A percentile compares a stretch with the other conserved stretches of the same genome.
phyloP scores from a whole-genome alignment of 2,797 vertebrate species.

The Ibycter americanus region DNA sequence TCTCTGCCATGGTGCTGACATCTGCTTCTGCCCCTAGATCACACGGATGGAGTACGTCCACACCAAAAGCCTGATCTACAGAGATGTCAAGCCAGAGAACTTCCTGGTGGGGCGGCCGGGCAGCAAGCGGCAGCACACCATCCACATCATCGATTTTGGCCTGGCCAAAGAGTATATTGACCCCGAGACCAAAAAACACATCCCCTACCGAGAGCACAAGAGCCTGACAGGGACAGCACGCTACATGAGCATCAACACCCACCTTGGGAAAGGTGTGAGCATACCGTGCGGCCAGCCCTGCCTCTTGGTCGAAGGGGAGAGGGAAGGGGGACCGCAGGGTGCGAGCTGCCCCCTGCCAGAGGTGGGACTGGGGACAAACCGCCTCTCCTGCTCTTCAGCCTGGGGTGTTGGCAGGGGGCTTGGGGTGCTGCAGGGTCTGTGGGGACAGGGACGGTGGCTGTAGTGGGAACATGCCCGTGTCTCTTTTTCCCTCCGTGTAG shows the following conservation, averaged over 20 bases:
- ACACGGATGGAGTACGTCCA: constrained; percentile 98
- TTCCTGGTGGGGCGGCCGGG: constrained; percentile 96
- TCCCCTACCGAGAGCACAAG: constrained; percentile 99
- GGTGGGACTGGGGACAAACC: background rate
- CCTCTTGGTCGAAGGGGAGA: background rate
- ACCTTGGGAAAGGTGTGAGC: constrained; percentile 92
- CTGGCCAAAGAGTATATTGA: constrained; percentile 99
- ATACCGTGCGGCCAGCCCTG: background rate
- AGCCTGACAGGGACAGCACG: constrained; percentile 97
- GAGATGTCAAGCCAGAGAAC: constrained; percentile 98
- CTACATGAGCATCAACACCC: constrained; percentile 99
- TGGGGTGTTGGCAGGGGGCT: background rate
- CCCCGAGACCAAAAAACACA: constrained; percentile 99
- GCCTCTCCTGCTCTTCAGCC: background rate
- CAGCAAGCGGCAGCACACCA: constrained; percentile 94
- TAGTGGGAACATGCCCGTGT: fast-evolving
- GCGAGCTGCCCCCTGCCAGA: background rate
- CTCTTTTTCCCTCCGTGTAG: constrained; percentile 68
- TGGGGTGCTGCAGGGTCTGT: background rate
- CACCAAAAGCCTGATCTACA: constrained; percentile 97
- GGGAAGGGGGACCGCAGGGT: background rate
- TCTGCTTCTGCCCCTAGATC: constrained; percentile 77
- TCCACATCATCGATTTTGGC: constrained; percentile 99
- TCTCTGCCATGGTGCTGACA: background rate
- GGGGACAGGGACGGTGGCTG: background rate